A percentile compares a stretch with the other conserved stretches of the same genome.
Evolutionary conservation across 2,888 invertebrate genomes (phyloP).

Genomic region (Amphipoea oculea): DNA sequence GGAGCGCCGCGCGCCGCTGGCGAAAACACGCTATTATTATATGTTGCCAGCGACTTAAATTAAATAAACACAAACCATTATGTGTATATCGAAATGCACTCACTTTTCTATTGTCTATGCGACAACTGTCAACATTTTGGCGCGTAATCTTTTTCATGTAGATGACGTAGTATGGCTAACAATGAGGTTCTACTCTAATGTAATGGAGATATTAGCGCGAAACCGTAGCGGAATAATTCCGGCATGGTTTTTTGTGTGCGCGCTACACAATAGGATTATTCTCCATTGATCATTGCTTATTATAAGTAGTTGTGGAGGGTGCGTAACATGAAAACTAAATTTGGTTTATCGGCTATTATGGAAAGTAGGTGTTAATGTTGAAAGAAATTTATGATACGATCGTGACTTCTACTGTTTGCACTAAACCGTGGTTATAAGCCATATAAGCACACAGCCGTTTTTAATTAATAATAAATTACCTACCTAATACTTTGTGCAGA

Average conservation of each 20-base stretch:
- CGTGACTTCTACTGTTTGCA: slow-evolving; percentile 86
- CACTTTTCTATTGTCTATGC: slow-evolving; percentile 84
- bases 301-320: slow-evolving; percentile 89
- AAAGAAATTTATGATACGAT: slow-evolving; percentile 87
- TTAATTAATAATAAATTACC: slow-evolving; percentile 27
- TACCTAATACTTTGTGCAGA: not conserved
- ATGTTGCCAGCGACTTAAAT: slow-evolving; percentile 88
- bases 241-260: slow-evolving; percentile 89
- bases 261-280: slow-evolving; percentile 89
- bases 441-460: slow-evolving; percentile 25
- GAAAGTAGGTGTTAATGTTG: slow-evolving; percentile 90
- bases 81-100: slow-evolving; percentile 83
- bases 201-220: slow-evolving; percentile 89
- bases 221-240: slow-evolving; percentile 89
- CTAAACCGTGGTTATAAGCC: slow-evolving; percentile 74
- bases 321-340: slow-evolving; percentile 90
- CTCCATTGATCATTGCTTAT: slow-evolving; percentile 90
- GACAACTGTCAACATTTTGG: slow-evolving; percentile 88
- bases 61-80: slow-evolving; percentile 89
- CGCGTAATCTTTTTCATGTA: slow-evolving; percentile 86
- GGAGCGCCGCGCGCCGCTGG: slow-evolving; percentile 78
- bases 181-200: slow-evolving; percentile 84
- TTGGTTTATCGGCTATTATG: slow-evolving; percentile 91
- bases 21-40: slow-evolving; percentile 89
- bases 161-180: slow-evolving; percentile 71